Evolutionary conservation across 2,113 vertebrate species (phyloP).

Genomic region (Oreochromis tanganicae): DNA sequence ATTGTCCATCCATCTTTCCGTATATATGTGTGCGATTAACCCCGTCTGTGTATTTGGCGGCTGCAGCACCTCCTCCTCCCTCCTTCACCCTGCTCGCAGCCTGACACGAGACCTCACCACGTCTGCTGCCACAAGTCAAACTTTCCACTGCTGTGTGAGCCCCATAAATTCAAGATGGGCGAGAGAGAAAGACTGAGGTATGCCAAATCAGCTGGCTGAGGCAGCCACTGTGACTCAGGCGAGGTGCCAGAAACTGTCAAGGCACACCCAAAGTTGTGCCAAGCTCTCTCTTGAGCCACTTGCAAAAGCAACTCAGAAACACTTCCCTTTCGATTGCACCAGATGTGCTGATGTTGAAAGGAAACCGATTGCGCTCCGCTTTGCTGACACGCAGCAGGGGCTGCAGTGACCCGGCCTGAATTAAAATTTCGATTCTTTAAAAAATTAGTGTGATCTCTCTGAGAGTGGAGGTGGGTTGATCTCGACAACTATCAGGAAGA

Average conservation of each 20-base stretch:
- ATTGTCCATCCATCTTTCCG: background rate
- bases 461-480: background rate
- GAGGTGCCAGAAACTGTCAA: background rate
- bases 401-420: background rate
- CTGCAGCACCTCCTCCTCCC: background rate
- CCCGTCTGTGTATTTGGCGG: background rate
- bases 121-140: conserved; percentile 32
- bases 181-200: background rate
- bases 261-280: conserved; percentile 44
- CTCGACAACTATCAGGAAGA: background rate
- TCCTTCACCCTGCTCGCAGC: background rate
- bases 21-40: background rate
- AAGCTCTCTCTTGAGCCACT: conserved; percentile 6
- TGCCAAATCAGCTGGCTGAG: conserved; percentile 17
- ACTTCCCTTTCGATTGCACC: conserved; percentile 46
- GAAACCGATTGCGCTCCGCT: background rate
- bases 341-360: conserved; percentile 33
- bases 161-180: background rate
- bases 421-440: background rate
- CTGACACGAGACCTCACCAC: conserved; percentile 6
- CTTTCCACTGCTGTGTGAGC: conserved; percentile 41
- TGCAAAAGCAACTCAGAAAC: conserved; percentile 17
- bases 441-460: background rate
- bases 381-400: background rate
- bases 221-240: conserved; percentile 4